Base-by-base conservation (phyloP, 2,797 vertebrate genomes). In the Aeoliscus strigatus region DNA sequence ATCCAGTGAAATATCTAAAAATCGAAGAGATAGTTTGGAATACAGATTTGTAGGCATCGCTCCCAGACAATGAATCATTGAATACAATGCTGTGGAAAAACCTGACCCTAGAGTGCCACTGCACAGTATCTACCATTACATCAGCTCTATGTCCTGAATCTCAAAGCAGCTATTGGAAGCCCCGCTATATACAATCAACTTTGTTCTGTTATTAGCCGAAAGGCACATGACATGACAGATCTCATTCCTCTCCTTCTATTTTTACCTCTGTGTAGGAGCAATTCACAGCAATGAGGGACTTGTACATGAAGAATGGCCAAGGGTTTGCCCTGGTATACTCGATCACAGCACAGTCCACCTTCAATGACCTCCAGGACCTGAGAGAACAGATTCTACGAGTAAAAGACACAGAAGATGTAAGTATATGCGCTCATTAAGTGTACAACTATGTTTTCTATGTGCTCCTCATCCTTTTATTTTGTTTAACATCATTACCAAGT, bases 281-380 rank as follows among this genome's bases (percentile, higher is more conserved):
- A 54, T 98, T 98, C 75, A 98, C 96, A 53, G 96, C 96, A 0
- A 98, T 98, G 96, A 91, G 96, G 82, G 96, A 98, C 87, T 87
- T 98, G 75, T 98, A 98, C 85, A 98, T 98, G 96, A 98, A 98
- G 91, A 98, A 98, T 0, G 96, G 96, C 66, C 96, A 98, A 86
- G 96, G 96, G 67, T 98, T 98, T 54, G 96, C 95, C 86, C 86
- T 98, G 89, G 96, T 98, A 69, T 98, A 98, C 89, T 98, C 96
- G 75, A 98, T 98, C 80, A 98, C 96, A 70, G 96, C 95, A 85
- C 96, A 98, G 89, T 98, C 96, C 75, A 98, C 96, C 0, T 98
- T 98, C 86, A 98, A 98, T 9, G 96, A 98, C 88, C 86, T 98
- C 38, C 95, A 98, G 83, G 96, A 98, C 87, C 89, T 98, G 80